Evolutionary conservation across 2,888 invertebrate genomes (phyloP).

Genomic region (Rhamphomyia laevipes): DNA sequence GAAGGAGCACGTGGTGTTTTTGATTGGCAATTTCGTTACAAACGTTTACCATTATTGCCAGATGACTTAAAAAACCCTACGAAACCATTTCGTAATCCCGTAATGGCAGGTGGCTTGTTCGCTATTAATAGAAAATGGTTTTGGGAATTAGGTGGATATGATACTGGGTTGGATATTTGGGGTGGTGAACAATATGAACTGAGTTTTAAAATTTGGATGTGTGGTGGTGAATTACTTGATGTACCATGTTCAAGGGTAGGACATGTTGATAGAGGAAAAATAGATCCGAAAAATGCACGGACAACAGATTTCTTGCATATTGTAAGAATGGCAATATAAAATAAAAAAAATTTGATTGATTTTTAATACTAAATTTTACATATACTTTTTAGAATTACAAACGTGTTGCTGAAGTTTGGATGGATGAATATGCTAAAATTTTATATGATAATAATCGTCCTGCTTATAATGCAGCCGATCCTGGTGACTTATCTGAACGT

Average conservation of each 20-base stretch:
- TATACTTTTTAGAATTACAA: conserved; percentile 60
- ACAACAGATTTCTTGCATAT: no score
- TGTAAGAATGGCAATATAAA: no score
- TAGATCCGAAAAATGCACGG: no score
- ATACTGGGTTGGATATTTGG: conserved; percentile 90
- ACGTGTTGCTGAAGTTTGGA: conserved; percentile 95
- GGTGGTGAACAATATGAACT: conserved; percentile 97
- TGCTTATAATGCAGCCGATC: conserved; percentile 58
- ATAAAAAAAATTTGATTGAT: no score
- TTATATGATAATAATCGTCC: conserved; percentile 67
- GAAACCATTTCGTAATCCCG: conserved; percentile 58
- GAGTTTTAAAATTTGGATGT: conserved; percentile 97
- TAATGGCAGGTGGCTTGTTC: conserved; percentile 97
- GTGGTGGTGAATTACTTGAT: conserved; percentile 86
- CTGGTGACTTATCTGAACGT: conserved; percentile 75
- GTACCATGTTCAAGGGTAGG: conserved; percentile 89
- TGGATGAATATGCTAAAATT: conserved; percentile 92
- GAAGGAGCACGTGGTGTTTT: conserved; percentile 81
- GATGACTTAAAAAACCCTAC: conserved; percentile 30
- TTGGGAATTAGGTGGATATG: conserved; percentile 94
- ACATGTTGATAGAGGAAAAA: no score
- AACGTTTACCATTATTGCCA: conserved; percentile 63
- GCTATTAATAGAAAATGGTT: conserved; percentile 88
- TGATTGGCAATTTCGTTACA: conserved; percentile 97
- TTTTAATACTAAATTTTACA: conserved; percentile 58